Percentiles rank a stretch among this genome's conserved stretches.
phyloP scores from a whole-genome alignment of 2,113 vertebrate genomes.

The Ptilorrhoa leucosticta region DNA sequence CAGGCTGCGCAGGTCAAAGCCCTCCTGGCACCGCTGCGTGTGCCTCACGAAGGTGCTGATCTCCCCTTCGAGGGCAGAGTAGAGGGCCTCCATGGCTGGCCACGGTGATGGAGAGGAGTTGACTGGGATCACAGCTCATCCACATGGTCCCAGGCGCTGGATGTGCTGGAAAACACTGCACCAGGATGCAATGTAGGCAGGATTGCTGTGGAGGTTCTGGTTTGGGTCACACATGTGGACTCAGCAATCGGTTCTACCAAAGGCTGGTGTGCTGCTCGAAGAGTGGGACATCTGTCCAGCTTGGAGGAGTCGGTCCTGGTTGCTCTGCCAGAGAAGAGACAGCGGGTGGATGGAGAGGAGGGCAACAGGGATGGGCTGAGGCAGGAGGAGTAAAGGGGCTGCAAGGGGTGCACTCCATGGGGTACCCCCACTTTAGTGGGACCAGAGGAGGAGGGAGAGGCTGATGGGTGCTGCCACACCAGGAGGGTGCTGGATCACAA shows the following conservation, averaged over 20 bases:
- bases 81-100: neutral
- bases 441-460: neutral
- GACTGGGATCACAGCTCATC: neutral
- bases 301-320: rapidly evolving
- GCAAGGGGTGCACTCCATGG: neutral
- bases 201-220: neutral
- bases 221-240: rapidly evolving
- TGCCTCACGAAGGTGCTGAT: constrained; percentile 9
- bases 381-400: neutral
- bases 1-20: constrained; percentile 16
- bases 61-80: constrained; percentile 20
- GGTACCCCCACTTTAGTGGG: neutral
- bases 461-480: neutral
- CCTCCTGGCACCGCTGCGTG: neutral
- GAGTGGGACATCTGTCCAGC: neutral
- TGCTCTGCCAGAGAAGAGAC: neutral
- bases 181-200: neutral
- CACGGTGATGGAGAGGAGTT: neutral
- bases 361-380: neutral
- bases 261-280: neutral
- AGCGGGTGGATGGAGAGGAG: rapidly evolving
- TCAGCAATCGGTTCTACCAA: neutral
- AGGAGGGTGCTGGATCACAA: neutral
- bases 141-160: neutral
- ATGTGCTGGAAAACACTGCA: neutral